phyloP scores from a whole-genome alignment of 2,113 vertebrate genomes.

The Climacteris rufus region DNA sequence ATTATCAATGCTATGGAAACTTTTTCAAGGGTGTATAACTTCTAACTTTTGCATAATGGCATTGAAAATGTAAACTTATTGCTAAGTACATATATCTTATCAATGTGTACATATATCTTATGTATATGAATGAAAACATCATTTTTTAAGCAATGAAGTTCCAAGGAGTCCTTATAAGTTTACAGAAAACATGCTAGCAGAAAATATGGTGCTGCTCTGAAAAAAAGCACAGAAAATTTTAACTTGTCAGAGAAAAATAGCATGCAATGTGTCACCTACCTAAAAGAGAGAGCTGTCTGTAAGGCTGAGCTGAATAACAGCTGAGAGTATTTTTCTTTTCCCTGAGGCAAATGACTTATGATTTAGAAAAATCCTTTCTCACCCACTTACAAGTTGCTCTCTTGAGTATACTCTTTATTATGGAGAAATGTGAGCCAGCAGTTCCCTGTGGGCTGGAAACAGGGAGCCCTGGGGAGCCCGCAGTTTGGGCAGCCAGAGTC shows the following conservation, averaged over 20 bases:
- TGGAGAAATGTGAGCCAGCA: not conserved
- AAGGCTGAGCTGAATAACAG: not conserved
- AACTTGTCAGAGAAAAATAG: not conserved
- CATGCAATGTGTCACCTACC: not conserved
- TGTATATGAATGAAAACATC: not conserved
- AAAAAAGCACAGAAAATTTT: not conserved
- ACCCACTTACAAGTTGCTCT: not conserved
- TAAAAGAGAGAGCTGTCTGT: not conserved
- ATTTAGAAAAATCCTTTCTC: not conserved
- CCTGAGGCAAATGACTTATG: not conserved
- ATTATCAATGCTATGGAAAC: not conserved
- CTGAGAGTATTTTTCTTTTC: not conserved
- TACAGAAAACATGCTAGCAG: not conserved
- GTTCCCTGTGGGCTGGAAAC: not conserved
- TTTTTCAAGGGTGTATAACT: not conserved
- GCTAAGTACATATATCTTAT: not conserved
- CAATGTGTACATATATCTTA: not conserved
- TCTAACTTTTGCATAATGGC: not conserved
- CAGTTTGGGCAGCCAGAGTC: not conserved
- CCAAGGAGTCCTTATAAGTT: not conserved
- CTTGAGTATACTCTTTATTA: not conserved
- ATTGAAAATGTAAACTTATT: not conserved
- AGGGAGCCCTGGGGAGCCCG: too few relatives aligned
- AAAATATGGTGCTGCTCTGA: not conserved
- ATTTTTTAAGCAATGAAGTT: not conserved